Base-by-base conservation (phyloP, 2,888 invertebrate species). In the Lissocephala sabroskyi region DNA sequence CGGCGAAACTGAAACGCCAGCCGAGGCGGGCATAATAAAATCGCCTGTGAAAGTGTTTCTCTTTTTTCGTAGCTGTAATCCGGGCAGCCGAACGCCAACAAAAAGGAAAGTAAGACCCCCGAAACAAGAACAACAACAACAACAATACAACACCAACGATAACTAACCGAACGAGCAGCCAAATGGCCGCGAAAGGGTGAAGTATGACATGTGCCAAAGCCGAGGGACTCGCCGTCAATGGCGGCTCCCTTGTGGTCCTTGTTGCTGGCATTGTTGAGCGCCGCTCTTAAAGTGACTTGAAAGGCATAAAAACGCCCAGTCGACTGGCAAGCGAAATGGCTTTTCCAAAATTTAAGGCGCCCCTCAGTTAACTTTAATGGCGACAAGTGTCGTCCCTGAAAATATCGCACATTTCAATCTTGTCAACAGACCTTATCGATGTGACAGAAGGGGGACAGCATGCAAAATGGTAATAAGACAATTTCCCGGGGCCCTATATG, bases 391-490 rank as follows among this genome's bases (percentile, higher is more conserved):
- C 73, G n/a, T n/a, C n/a, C n/a, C n/a, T n/a, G n/a, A 71, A 62
- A 65, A 67, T 62, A 70, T 65, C 65, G 60, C 66, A 62, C 63
- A 62, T 67, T 65, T 67, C 66, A 74, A 71, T 76, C 71, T 60
- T 62, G 65, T 65, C 65, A 65, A 71, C 73, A 70, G 78, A 64
- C 63, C 71, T 79, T 74, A 80, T 79, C 71, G 67, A 73, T 66
- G 75, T 64, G 62, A 58, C 16, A 70, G 64, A 79, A 81, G 78
- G 79, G 65, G 65, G 60, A 58, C 62, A 64, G 58, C 80, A 79
- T 75, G 79, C 80, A 79, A 80, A 77, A 80, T 80, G 79, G 64
- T 78, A 80, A 79, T 79, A 74, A 79, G 65, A 60, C 41, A 48
- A 40, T 36, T 26, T 23, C 30, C 26, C 23, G 45, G 7, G n/a